Evolutionary conservation across 2,888 invertebrate genomes (phyloP), one percentile per base, ranked within the genome.

Genomic region (Morinoia aosen): DNA sequence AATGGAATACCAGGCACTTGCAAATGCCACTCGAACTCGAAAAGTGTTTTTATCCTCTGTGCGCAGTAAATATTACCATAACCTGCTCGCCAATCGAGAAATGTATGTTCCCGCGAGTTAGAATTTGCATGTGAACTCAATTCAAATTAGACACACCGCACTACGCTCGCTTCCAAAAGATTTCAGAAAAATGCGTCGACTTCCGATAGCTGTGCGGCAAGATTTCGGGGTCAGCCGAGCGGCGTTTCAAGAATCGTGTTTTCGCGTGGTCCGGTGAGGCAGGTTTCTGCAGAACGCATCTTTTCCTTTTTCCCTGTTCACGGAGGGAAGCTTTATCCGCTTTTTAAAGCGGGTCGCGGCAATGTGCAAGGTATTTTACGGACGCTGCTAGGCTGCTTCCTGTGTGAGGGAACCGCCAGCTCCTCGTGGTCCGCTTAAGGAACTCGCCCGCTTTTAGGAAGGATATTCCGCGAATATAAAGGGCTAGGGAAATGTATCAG

Each of bases 351-450:
- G 33, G 76, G 76, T 76, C 76, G 25, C 8, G 33, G 76, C 76
- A 33, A 10, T 76, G 76, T 76, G 76, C 76, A 33, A 33, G 76
- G 76, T 76, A 76, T 76, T 76, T 76, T 76, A 76, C 76, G 76
- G 76, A 76, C 76, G 76, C 76, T 76, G 76, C 76, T 76, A 33
- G 76, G 76, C 76, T 76, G 76, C 76, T 76, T 76, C 76, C 76
- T 76, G 76, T 76, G 76, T 76, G 76, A 76, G 33, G 19, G 76
- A 76, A 33, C 76, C 76, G 76, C 76, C 76, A 76, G 76, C 25
- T 76, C 33, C 76, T 33, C 33, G 8, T 10, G 33, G 19, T 33
- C 76, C 25, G 25, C 33, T 76, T 76, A 3, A 33, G 33, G 25
- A 76, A 76, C 25, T 76, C 76, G 33, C 76, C 8, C 33, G 33